A percentile compares a stretch with the other conserved stretches of the same genome.
Conservation (phyloP, 2,797 vertebrate genomes). For the Streptopelia turtur region DNA sequence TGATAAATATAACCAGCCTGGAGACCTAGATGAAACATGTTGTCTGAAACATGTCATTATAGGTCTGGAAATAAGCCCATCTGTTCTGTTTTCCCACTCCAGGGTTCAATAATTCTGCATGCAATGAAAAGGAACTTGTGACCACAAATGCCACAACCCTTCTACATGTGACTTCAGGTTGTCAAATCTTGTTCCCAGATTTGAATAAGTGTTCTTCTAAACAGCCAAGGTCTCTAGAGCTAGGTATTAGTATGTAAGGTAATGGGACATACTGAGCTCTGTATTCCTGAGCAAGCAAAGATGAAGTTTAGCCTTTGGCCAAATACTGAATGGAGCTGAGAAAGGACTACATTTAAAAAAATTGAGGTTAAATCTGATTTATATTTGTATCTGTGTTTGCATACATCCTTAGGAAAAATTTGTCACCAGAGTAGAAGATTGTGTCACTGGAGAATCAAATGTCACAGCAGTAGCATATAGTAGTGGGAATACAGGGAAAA, state of each 20-base stretch:
- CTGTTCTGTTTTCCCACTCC: background rate
- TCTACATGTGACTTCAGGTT: background rate
- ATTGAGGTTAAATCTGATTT: background rate
- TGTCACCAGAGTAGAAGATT: background rate
- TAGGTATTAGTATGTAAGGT: background rate
- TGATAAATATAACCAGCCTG: background rate
- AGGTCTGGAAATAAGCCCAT: background rate
- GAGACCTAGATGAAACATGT: background rate
- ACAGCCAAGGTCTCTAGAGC: background rate
- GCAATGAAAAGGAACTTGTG: background rate
- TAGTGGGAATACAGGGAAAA: fast-evolving
- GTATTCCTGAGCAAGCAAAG: background rate
- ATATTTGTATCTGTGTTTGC: background rate
- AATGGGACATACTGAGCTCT: background rate
- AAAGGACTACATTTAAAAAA: background rate
- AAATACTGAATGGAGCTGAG: background rate
- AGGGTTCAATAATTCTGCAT: background rate
- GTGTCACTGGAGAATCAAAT: background rate
- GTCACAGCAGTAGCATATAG: background rate
- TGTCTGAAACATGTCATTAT: background rate
- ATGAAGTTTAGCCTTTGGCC: background rate
- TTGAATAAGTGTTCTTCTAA: background rate
- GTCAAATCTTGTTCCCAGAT: background rate
- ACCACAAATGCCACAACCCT: background rate
- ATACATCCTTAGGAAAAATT: background rate